Percentiles rank a stretch among this genome's conserved stretches.
Evolutionary conservation across 2,113 vertebrate species (phyloP).

Genomic region (Pygoscelis antarcticus): DNA sequence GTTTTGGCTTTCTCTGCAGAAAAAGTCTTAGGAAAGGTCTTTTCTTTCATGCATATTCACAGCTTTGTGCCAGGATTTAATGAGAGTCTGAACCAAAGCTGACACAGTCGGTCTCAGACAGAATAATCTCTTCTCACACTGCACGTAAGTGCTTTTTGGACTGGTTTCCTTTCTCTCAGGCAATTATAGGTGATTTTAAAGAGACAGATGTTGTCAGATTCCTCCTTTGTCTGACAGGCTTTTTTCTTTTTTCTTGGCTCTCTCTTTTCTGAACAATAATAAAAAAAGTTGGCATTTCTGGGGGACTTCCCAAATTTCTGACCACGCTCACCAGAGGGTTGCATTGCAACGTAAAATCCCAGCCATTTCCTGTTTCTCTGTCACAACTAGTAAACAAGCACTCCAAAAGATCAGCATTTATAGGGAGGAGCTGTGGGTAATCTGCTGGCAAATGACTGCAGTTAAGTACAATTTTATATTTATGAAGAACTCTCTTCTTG

Average conservation of each 20-base stretch:
- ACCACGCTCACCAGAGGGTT: not conserved
- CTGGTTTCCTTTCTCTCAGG: not conserved
- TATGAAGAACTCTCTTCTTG: not conserved
- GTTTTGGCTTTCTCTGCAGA: not conserved
- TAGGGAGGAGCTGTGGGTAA: not conserved
- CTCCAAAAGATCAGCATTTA: not conserved
- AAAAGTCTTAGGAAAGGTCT: not conserved
- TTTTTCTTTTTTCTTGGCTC: not conserved
- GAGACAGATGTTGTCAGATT: conserved; percentile 22
- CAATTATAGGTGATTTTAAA: conserved; percentile 47
- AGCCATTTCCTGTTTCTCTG: not conserved
- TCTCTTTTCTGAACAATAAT: not conserved
- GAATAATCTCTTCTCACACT: not conserved
- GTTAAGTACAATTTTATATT: not conserved
- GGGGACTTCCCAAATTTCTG: not conserved
- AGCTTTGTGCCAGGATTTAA: conserved; percentile 1
- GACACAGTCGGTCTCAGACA: not conserved
- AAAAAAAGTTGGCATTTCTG: not conserved
- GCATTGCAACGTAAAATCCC: not conserved
- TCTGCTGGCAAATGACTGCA: not conserved
- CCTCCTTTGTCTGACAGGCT: not conserved
- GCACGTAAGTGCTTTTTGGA: conserved; percentile 2
- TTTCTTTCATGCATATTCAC: not conserved
- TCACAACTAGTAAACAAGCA: not conserved
- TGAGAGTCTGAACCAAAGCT: not conserved